These are phyloP conservation scores for Batillaria attramentaria DNA, from an alignment of 1,140 invertebrate genomes.

Conservation along the genomic window DNA sequence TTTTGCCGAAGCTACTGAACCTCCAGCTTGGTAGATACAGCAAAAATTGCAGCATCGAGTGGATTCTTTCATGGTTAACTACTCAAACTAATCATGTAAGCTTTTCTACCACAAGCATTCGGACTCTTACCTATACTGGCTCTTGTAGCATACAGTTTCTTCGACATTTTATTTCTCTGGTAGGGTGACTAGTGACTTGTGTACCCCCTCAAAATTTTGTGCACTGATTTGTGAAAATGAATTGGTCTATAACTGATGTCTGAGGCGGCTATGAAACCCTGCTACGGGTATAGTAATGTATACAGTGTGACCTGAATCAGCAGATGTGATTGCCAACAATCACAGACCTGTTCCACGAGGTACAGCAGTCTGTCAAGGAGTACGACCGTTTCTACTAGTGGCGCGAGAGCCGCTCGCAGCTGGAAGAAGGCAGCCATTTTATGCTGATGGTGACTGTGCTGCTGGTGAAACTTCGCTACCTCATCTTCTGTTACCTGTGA, in stretches of 20 bases:
- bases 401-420: conserved; percentile 57
- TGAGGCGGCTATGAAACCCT: conserved; percentile 15
- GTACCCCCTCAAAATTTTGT: too few species aligned
- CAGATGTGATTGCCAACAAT: not conserved
- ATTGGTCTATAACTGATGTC: too few species aligned
- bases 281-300: not conserved
- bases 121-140: too few species aligned
- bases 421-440: conserved; percentile 59
- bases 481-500: conserved; percentile 53
- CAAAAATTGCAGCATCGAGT: too few species aligned
- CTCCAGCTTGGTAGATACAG: too few species aligned
- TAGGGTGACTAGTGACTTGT: not conserved
- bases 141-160: not conserved
- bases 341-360: conserved; percentile 62
- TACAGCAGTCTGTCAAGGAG: conserved; percentile 57
- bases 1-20: too few species aligned
- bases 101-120: too few species aligned
- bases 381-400: conserved; percentile 62
- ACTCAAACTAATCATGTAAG: too few species aligned
- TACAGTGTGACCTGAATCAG: not conserved
- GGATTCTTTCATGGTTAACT: too few species aligned
- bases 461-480: conserved; percentile 41
- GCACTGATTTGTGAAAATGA: not conserved
- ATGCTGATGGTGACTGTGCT: conserved; percentile 41
- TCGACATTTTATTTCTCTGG: not conserved